These are phyloP conservation scores for Brachionus paranguensis DNA, from an alignment of 1,140 invertebrate species.

Conservation along the genomic window DNA sequence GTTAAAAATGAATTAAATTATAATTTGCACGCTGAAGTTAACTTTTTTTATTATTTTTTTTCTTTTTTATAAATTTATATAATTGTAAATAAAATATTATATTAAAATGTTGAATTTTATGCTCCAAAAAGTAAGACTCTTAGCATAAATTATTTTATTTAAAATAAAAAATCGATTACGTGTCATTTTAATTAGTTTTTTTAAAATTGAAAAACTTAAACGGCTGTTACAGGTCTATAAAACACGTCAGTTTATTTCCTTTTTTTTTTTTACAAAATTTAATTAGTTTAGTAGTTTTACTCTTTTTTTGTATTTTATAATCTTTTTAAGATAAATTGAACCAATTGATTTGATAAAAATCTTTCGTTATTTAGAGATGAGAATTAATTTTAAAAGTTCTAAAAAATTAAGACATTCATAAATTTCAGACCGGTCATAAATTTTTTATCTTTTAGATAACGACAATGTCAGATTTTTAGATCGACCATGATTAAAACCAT, in stretches of 20 bases:
- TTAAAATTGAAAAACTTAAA: neutral
- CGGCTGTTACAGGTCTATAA: neutral
- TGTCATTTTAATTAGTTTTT: neutral
- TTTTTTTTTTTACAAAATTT: no score
- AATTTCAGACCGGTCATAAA: no score
- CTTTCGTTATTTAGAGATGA: no score
- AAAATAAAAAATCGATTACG: neutral
- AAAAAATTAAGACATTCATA: no score
- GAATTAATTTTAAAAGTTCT: no score
- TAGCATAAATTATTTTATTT: neutral
- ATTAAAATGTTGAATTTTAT: neutral
- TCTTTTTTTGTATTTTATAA: neutral
- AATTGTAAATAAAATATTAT: conserved; percentile 4
- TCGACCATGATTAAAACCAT: no score
- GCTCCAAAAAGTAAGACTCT: neutral
- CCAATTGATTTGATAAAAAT: neutral
- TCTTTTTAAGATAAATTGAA: neutral
- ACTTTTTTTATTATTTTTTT: neutral
- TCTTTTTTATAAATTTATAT: neutral
- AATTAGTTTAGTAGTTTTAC: neutral
- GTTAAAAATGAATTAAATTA: neutral
- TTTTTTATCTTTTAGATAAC: no score
- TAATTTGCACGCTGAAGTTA: neutral
- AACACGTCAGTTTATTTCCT: neutral
- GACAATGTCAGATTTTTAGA: no score